Base-by-base conservation (phyloP, 1,140 invertebrate genomes). In the Drosophila pachea region DNA sequence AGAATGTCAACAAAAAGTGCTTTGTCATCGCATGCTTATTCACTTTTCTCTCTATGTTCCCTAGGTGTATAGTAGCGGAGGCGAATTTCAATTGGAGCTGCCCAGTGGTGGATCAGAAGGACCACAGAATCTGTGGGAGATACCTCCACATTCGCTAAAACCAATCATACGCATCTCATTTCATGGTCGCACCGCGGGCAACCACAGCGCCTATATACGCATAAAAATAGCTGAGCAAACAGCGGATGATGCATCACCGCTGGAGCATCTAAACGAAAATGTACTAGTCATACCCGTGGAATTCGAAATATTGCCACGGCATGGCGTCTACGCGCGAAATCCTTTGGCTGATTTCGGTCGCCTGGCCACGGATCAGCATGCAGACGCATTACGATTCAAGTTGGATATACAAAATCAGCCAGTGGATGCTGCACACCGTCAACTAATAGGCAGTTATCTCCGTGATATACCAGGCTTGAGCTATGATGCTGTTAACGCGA, bases 81-180 rank as follows among this genome's bases (percentile, higher is more conserved):
- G 95, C 60, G 96, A 97, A 90, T 94, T 98, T 90, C 95, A 97
- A 89, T 90, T 99, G 84, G 95, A 97, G 90, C 91, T 98, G 79
- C 96, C 97, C 58, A 93, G 93, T 68, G 95, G 91, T 36, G 88
- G 69, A 16, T 89, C 92, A 54, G 95, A 96, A 88, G 96, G 94
- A 16, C 93, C 95, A 16, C 94, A 94, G 84, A 92, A 93, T 76
- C 90, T 95, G 76, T 99, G 97, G 97, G 93, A 95, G 89, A 95
- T 99, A 88, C 94, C 95, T 70, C 96, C 97, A 55, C 97, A 95
- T 90, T 92, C 95, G 90, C 94, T 95, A 22, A 96, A 96, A 89
- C 93, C 96, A 63, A 93, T 99, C 48, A 97, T 98, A 90, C 93
- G 94, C 86, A 93, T 98, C 67, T 93, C 93, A 77, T 95, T 97